A percentile compares a stretch with the other conserved stretches of the same genome.
Evolutionary conservation across 2,797 vertebrate genomes (phyloP).

Genomic region (Paedocypris micromegethes): DNA sequence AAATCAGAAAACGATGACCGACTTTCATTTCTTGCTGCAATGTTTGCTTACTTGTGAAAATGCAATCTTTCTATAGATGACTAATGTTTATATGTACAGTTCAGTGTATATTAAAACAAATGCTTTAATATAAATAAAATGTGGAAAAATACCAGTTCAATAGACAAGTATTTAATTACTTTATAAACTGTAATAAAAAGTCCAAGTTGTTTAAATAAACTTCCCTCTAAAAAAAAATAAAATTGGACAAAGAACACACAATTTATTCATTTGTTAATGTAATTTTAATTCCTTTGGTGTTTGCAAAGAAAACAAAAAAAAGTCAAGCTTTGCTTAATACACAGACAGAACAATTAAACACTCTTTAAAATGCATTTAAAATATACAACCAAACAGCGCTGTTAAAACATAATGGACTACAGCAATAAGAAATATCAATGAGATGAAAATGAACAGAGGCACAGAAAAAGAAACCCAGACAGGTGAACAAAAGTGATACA

Average conservation of each 20-base stretch:
- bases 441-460: slow-evolving; percentile 47
- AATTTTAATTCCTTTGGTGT: slow-evolving; percentile 74
- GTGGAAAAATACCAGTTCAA: too few relatives aligned
- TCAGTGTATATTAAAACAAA: too few relatives aligned
- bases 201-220: too few relatives aligned
- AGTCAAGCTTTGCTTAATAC: slow-evolving; percentile 39
- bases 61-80: too few relatives aligned
- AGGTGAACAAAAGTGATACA: not conserved
- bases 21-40: too few relatives aligned
- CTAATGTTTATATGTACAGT: too few relatives aligned
- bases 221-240: too few relatives aligned
- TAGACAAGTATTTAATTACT: too few relatives aligned
- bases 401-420: slow-evolving; percentile 53
- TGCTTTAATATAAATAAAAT: too few relatives aligned
- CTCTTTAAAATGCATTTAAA: slow-evolving; percentile 41
- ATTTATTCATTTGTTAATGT: slow-evolving; percentile 30
- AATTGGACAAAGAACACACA: not conserved
- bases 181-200: too few relatives aligned
- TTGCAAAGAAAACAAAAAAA: slow-evolving; percentile 47
- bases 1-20: too few relatives aligned
- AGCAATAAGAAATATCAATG: slow-evolving; percentile 27
- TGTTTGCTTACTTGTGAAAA: too few relatives aligned
- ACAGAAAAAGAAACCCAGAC: slow-evolving; percentile 47
- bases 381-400: slow-evolving; percentile 36
- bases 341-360: slow-evolving; percentile 38